A percentile compares a stretch with the other conserved stretches of the same genome.
Evolutionary conservation across 2,797 vertebrate genomes (phyloP).

Genomic region (Thamnophis elegans): DNA sequence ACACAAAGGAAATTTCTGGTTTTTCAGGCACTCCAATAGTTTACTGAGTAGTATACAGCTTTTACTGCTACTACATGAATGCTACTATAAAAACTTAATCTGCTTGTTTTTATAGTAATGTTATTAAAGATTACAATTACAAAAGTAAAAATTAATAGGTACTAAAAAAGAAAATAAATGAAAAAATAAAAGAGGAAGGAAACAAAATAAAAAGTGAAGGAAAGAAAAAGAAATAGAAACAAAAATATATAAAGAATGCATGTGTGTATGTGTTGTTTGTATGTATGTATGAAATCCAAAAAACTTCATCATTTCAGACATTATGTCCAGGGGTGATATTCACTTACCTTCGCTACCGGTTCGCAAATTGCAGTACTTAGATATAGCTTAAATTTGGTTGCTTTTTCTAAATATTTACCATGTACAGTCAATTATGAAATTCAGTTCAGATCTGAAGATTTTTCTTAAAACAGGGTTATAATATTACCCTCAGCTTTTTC

Average conservation of each 20-base stretch:
- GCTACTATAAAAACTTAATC: background rate
- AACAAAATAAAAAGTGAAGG: too few relatives aligned
- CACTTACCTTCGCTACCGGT: too few relatives aligned
- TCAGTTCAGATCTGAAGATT: background rate
- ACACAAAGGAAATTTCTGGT: background rate
- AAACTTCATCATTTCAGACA: background rate
- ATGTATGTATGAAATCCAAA: background rate
- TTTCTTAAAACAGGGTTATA: background rate
- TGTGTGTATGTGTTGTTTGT: too few relatives aligned
- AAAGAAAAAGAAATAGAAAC: background rate
- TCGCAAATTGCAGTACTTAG: background rate
- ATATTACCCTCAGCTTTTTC: background rate
- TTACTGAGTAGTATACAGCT: rapidly evolving
- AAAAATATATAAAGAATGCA: background rate
- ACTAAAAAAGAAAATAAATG: too few relatives aligned
- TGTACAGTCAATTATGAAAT: background rate
- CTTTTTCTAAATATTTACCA: background rate
- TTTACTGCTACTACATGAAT: background rate
- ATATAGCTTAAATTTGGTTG: background rate
- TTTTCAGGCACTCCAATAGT: conserved; percentile 7
- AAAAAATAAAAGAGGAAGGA: too few relatives aligned
- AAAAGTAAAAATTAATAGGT: background rate
- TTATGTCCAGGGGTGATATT: too few relatives aligned
- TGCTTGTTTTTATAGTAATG: background rate
- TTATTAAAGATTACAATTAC: too few relatives aligned